Percentiles rank a stretch among this genome's conserved stretches.
These are phyloP conservation scores for Macroteleia sp. DNA, from an alignment of 2,888 invertebrate species.

Conservation along the genomic window DNA sequence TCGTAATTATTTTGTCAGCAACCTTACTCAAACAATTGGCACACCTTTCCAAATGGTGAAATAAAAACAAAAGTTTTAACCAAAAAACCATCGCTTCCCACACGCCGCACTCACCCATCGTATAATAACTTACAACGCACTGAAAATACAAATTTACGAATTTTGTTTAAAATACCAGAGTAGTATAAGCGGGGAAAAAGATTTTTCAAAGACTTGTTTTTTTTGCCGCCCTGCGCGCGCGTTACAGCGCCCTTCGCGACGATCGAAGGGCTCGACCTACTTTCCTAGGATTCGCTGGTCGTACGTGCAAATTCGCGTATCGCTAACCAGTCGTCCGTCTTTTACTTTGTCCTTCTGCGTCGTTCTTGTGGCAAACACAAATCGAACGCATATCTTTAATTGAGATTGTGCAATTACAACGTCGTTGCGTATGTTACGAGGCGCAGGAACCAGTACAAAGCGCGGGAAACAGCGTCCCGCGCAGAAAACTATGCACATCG, in stretches of 20 bases:
- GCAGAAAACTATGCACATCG: no score
- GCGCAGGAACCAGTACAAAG: slow-evolving; percentile 38
- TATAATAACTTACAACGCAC: slow-evolving; percentile 24
- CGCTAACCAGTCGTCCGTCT: no score
- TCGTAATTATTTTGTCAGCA: no score
- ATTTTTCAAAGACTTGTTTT: slow-evolving; percentile 59
- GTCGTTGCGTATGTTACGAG: slow-evolving; percentile 16
- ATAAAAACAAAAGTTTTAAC: neutral
- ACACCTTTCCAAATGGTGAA: no score
- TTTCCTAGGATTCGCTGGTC: slow-evolving; percentile 26
- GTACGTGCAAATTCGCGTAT: no score
- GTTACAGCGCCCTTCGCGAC: slow-evolving; percentile 57
- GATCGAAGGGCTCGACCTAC: slow-evolving; percentile 44
- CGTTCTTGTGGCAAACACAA: no score
- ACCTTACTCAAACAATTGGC: no score
- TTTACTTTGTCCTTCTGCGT: no score
- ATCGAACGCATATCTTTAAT: slow-evolving; percentile 22
- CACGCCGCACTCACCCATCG: neutral
- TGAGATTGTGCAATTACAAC: slow-evolving; percentile 12
- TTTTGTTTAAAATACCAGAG: slow-evolving; percentile 64
- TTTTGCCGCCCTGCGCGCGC: slow-evolving; percentile 58
- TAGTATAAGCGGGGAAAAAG: slow-evolving; percentile 50
- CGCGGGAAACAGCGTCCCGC: no score
- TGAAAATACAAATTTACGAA: slow-evolving; percentile 60
- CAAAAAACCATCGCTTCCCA: neutral